phyloP scores from a whole-genome alignment of 1,140 invertebrate species.

The Anthonomus grandis region DNA sequence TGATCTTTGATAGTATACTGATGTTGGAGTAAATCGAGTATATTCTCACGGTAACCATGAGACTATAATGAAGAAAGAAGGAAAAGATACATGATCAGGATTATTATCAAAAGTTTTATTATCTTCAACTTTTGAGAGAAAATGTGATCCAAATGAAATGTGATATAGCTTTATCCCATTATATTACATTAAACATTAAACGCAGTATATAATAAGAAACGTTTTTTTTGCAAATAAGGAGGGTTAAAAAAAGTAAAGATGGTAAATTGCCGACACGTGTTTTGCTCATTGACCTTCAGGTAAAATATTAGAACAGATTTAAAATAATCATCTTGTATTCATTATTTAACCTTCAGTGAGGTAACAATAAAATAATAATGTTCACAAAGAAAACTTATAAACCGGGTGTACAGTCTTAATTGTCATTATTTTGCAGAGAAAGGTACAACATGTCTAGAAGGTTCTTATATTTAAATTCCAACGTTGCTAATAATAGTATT shows the following conservation, averaged over 20 bases:
- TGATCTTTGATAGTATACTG: too few relatives aligned
- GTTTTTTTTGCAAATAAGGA: not conserved
- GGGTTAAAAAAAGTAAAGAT: not conserved
- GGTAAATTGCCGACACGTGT: too few relatives aligned
- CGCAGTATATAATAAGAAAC: not conserved
- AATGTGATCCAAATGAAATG: too few relatives aligned
- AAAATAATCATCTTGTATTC: not conserved
- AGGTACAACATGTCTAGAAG: conserved; percentile 33
- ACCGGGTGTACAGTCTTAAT: conserved; percentile 24
- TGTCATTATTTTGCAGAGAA: conserved; percentile 35
- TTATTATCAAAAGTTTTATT: too few relatives aligned
- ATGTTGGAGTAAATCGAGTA: too few relatives aligned
- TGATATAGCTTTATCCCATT: too few relatives aligned
- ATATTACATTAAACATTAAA: not conserved
- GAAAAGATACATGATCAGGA: too few relatives aligned
- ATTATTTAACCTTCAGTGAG: conserved; percentile 34
- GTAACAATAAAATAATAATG: conserved; percentile 36
- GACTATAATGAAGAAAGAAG: too few relatives aligned
- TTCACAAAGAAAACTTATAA: conserved; percentile 32
- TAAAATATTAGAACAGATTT: not conserved
- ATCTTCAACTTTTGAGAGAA: too few relatives aligned
- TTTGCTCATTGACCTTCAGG: too few relatives aligned
- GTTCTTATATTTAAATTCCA: conserved; percentile 35
- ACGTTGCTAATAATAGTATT: conserved; percentile 36
- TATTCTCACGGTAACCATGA: too few relatives aligned